Evolutionary conservation across 2,888 invertebrate genomes (phyloP), one percentile per base, ranked within the genome.

Genomic region (Agriopis aurantiaria): DNA sequence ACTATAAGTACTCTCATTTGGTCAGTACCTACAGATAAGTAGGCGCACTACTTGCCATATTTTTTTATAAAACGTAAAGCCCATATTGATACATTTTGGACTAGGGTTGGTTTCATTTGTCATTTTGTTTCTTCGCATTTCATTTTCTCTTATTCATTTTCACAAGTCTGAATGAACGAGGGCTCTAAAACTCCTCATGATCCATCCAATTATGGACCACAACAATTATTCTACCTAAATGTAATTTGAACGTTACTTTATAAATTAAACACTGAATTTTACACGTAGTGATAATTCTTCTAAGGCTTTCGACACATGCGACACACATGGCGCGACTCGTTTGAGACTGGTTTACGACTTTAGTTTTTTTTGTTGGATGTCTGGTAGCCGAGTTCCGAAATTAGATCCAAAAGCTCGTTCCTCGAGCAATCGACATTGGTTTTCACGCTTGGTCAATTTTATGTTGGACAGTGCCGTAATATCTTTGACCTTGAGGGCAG

Each of bases 161-260:
- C 11, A 46, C 3, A 59, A 60, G 14, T 60, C 49, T 60, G 60
- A 60, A 49, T 60, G 49, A 60, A 41, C 60, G 49, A 60, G 10
- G 10, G 41, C 41, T 60, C 60, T 59, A 10, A 33, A 49, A 33
- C 10, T 57, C 11, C 43, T 8, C 9, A 43, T 43, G 9, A 43
- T 43, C 9, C 9, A 43, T 43, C 9, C 8, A 0, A 9, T 43
- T 8, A 1, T 10, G 9, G 9, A 9, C 8, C 9, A 43, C 43
- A 43, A 43, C 6, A 33, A 12, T 12, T 2, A 33, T n/a, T 40
- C n/a, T 56, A 45, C 9, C 11, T 57, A 57, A 57, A 45, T 11
- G 8, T 43, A 57, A 43, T 57, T 57, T 57, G 45, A 57, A 57
- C 45, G 14, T 14, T 7, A n/a, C 40, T 55, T 5, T 55, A 40